Evolutionary conservation across 1,140 invertebrate genomes (phyloP).

Genomic region (Metopolophium dirhodum): DNA sequence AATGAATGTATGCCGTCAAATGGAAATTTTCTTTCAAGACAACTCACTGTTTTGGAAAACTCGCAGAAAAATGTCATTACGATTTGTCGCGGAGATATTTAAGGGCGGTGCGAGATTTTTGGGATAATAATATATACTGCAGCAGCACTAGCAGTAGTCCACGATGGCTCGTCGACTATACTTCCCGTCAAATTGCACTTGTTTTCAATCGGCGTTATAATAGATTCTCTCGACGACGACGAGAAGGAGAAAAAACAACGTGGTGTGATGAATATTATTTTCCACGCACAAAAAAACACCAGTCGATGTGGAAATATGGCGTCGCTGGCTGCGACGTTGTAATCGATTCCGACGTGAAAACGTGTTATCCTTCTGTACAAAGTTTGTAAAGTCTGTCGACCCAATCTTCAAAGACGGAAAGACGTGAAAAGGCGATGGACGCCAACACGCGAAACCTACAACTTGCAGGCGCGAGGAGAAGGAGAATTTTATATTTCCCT

Average conservation of each 20-base stretch:
- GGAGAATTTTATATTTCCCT: not conserved
- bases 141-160: too few relatives aligned
- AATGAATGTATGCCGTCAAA: too few relatives aligned
- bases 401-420: not conserved
- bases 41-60: too few relatives aligned
- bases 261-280: not conserved
- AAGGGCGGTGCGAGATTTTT: too few relatives aligned
- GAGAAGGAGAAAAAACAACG: not conserved
- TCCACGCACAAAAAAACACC: not conserved
- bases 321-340: not conserved
- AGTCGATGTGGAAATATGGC: not conserved
- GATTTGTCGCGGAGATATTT: too few relatives aligned
- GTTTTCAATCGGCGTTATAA: not conserved
- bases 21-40: too few relatives aligned
- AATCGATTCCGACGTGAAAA: not conserved
- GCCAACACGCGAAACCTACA: not conserved
- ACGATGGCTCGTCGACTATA: not conserved
- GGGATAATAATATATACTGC: too few relatives aligned
- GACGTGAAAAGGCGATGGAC: not conserved
- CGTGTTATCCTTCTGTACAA: not conserved
- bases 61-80: too few relatives aligned
- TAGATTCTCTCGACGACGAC: not conserved
- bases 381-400: not conserved
- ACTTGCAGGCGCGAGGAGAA: not conserved
- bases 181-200: not conserved